A percentile compares a stretch with the other conserved stretches of the same genome.
Evolutionary conservation across 2,113 vertebrate species (phyloP).

Genomic region (Scomber scombrus): DNA sequence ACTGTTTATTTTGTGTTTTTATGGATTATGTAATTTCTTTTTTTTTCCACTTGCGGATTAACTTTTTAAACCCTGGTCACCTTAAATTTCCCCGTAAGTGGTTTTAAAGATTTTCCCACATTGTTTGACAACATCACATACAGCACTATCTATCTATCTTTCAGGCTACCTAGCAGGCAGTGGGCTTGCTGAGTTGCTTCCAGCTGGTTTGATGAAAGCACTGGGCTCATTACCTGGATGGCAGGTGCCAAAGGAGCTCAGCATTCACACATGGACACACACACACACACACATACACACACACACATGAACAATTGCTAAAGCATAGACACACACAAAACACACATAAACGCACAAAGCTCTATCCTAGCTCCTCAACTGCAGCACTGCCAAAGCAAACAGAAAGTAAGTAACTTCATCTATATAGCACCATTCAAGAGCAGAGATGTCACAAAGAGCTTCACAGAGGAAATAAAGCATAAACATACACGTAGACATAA

Average conservation of each 20-base stretch:
- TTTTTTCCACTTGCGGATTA: too few relatives aligned
- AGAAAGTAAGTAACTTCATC: too few relatives aligned
- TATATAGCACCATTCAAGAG: too few relatives aligned
- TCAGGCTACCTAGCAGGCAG: constrained; percentile 28
- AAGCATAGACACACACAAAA: constrained; percentile 20
- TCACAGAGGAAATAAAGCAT: too few relatives aligned
- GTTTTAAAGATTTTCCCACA: too few relatives aligned
- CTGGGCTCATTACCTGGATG: constrained; percentile 35
- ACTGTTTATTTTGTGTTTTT: too few relatives aligned
- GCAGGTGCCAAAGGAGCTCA: constrained; percentile 46
- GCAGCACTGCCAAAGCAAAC: constrained; percentile 56
- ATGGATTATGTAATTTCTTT: too few relatives aligned
- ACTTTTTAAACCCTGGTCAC: too few relatives aligned
- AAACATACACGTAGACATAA: too few relatives aligned
- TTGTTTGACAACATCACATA: too few relatives aligned
- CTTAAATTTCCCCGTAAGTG: too few relatives aligned
- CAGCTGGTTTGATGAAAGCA: constrained; percentile 45
- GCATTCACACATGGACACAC: constrained; percentile 4
- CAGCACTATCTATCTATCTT: neutral
- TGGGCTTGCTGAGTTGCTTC: constrained; percentile 18
- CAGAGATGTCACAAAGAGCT: too few relatives aligned
- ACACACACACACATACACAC: neutral
- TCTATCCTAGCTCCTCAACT: neutral
- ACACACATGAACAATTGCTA: constrained; percentile 1
- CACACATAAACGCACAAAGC: constrained; percentile 1